Percentiles rank a stretch among this genome's conserved stretches.
phyloP scores from a whole-genome alignment of 2,797 vertebrate genomes.

The Ctenosaura bakeri region DNA sequence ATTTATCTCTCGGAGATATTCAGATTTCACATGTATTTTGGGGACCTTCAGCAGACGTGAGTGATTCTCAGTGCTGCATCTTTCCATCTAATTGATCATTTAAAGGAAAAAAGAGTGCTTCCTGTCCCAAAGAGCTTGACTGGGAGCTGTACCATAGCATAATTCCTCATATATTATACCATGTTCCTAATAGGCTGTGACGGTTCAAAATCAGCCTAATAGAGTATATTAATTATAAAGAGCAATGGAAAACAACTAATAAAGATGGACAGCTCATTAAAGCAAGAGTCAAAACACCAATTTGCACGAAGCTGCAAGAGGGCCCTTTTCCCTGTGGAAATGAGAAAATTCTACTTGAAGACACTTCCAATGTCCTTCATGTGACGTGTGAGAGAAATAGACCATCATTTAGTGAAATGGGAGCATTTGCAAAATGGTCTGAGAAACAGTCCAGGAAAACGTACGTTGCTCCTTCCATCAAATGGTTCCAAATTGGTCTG shows the following conservation, averaged over 20 bases:
- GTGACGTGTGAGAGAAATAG: background rate
- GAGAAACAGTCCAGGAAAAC: background rate
- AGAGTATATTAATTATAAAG: background rate
- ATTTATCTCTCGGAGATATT: background rate
- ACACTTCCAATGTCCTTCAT: conserved; percentile 19
- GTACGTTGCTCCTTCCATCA: background rate
- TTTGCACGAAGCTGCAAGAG: background rate
- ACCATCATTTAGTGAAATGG: background rate
- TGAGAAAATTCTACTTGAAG: conserved; percentile 15
- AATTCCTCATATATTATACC: background rate
- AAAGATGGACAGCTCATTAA: conserved; percentile 33
- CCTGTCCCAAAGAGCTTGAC: background rate
- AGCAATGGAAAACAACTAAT: conserved; percentile 30
- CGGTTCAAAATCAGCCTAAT: conserved; percentile 12
- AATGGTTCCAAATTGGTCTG: background rate
- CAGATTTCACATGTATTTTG: background rate
- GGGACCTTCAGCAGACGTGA: background rate
- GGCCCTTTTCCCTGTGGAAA: background rate
- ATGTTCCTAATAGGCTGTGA: background rate
- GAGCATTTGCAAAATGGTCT: background rate
- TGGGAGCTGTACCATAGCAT: background rate
- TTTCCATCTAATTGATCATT: background rate
- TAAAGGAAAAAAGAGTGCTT: background rate
- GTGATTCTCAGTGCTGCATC: background rate
- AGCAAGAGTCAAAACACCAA: background rate